These are phyloP conservation scores for Muricea muricata DNA, from an alignment of 92 coral and sea anemone genomes.

Conservation along the genomic window DNA sequence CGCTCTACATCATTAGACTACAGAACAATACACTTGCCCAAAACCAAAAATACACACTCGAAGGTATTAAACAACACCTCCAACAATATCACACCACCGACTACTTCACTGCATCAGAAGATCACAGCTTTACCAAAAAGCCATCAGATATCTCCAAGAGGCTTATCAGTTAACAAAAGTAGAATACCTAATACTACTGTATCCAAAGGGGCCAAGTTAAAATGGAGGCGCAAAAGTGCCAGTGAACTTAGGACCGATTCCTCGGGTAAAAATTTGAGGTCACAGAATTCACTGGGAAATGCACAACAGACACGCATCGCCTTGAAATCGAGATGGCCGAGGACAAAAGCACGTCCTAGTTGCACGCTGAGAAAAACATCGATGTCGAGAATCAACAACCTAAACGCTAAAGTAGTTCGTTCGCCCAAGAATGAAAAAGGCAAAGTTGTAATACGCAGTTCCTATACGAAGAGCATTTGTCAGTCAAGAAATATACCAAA, in stretches of 20 bases:
- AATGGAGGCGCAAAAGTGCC: conserved; percentile 29
- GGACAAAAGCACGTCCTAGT: neutral
- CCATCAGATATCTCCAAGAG: neutral
- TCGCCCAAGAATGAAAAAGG: neutral
- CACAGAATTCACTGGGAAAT: neutral
- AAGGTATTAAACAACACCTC: neutral
- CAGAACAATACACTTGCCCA: neutral
- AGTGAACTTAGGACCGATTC: neutral
- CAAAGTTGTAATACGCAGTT: neutral
- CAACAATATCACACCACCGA: neutral
- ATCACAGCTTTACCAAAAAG: neutral
- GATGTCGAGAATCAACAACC: neutral
- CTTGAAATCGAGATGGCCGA: neutral
- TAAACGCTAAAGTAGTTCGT: neutral
- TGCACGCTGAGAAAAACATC: neutral
- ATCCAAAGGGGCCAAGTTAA: conserved; percentile 25
- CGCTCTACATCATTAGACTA: neutral
- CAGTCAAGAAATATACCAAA: neutral
- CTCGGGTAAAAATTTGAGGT: neutral
- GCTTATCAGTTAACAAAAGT: neutral
- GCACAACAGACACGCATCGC: neutral
- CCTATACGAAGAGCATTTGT: neutral
- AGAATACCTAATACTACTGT: neutral
- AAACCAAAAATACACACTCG: neutral
- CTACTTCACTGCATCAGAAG: neutral